These are phyloP conservation scores for Tarsius wallacei DNA, from an alignment of 2,797 vertebrate species.

Conservation along the genomic window DNA sequence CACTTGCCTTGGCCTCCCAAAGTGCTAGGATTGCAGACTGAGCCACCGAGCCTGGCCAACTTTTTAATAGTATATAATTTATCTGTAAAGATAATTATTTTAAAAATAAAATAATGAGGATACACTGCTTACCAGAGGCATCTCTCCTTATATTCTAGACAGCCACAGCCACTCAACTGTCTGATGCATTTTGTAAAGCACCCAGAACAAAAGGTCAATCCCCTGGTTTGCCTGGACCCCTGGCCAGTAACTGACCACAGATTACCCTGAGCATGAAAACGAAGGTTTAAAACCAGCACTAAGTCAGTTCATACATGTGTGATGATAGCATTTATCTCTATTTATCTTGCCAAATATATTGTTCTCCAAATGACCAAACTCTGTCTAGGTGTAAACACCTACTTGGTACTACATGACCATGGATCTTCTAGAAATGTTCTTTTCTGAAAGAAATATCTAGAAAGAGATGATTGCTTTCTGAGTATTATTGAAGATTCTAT, in stretches of 20 bases:
- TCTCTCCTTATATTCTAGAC: not conserved
- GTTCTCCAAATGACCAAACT: not conserved
- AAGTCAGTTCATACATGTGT: not conserved
- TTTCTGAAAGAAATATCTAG: not conserved
- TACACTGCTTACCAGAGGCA: not conserved
- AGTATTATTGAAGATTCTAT: not conserved
- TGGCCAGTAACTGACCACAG: not conserved
- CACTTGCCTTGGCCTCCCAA: too few relatives aligned
- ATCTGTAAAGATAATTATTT: not conserved
- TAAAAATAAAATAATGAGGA: slow-evolving; percentile 32
- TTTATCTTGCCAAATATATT: not conserved
- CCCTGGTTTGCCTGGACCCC: not conserved
- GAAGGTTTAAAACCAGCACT: not conserved
- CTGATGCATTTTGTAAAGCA: not conserved
- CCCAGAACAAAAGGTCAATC: not conserved
- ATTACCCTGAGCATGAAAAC: not conserved
- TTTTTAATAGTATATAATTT: not conserved
- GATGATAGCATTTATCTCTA: not conserved
- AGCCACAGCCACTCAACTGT: not conserved
- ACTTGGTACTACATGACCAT: not conserved
- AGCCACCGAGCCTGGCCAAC: too few relatives aligned
- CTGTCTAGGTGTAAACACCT: not conserved
- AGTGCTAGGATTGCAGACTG: too few relatives aligned
- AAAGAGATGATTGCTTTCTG: not conserved
- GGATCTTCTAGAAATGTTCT: slow-evolving; percentile 47